Conservation (phyloP, 2,797 vertebrate species). For the Ptychobarbus kaznakovi region DNA sequence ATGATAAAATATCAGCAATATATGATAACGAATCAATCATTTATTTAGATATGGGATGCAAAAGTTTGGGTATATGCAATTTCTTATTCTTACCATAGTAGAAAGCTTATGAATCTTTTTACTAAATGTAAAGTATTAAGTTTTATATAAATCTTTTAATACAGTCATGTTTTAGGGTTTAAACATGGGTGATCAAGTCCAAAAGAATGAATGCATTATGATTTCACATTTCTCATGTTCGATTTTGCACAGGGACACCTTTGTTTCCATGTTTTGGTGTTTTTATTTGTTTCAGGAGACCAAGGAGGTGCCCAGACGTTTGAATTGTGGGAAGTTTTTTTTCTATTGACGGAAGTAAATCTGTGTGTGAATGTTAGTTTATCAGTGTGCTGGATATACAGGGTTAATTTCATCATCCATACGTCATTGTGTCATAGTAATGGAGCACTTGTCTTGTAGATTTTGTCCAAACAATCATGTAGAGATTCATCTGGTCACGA, state of each 20-base stretch:
- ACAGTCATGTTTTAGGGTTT: conserved; percentile 78
- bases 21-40: conserved; percentile 74
- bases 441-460: conserved; percentile 91
- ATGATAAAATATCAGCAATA: conserved; percentile 80
- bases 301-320: conserved; percentile 86
- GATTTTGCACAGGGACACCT: conserved; percentile 81
- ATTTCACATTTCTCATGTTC: conserved; percentile 74
- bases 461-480: conserved; percentile 69
- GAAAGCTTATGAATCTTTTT: conserved; percentile 81
- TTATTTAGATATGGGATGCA: conserved; percentile 81
- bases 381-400: conserved; percentile 94
- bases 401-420: conserved; percentile 91
- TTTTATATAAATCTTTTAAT: conserved; percentile 86
- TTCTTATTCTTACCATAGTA: conserved; percentile 80
- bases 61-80: conserved; percentile 86
- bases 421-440: conserved; percentile 76
- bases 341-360: conserved; percentile 87
- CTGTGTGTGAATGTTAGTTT: conserved; percentile 83
- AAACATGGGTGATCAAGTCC: conserved; percentile 69
- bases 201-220: conserved; percentile 67
- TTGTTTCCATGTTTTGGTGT: conserved; percentile 97
- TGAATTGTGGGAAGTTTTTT: conserved; percentile 85
- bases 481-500: conserved; percentile 30
- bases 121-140: conserved; percentile 79
- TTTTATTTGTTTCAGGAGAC: conserved; percentile 80